A percentile compares a stretch with the other conserved stretches of the same genome.
Conservation (phyloP, 1,140 invertebrate genomes). For the Drosophila lowei region DNA sequence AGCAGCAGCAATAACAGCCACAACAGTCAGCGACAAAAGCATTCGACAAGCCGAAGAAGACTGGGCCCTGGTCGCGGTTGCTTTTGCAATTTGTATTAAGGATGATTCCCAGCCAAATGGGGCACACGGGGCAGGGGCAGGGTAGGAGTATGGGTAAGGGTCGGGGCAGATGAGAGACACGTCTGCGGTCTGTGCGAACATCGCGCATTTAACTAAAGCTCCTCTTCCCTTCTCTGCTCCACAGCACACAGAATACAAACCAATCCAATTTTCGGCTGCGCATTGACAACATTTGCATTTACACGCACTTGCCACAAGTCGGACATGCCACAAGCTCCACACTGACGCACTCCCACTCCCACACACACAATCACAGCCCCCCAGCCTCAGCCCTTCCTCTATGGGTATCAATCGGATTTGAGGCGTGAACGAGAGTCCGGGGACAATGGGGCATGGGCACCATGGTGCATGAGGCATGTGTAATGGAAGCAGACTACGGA, state of each 20-base stretch:
- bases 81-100: constrained; percentile 80
- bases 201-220: constrained; percentile 66
- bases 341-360: constrained; percentile 14
- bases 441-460: constrained; percentile 20
- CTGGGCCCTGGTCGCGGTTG: constrained; percentile 66
- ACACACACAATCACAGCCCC: constrained; percentile 1
- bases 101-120: constrained; percentile 67
- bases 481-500: too few relatives aligned
- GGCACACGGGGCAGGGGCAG: constrained; percentile 1
- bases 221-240: not conserved
- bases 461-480: not conserved
- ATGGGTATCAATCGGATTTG: constrained; percentile 45
- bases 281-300: constrained; percentile 78
- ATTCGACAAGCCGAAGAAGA: constrained; percentile 48
- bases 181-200: constrained; percentile 61
- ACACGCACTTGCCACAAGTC: constrained; percentile 72
- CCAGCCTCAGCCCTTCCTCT: constrained; percentile 4
- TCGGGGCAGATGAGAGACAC: constrained; percentile 33
- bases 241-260: constrained; percentile 1
- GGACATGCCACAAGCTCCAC: constrained; percentile 62
- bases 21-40: constrained; percentile 32
- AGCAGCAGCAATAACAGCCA: constrained; percentile 31
- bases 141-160: not conserved
- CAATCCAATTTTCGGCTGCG: constrained; percentile 77
- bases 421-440: constrained; percentile 21